Base-by-base conservation (phyloP, 1,140 invertebrate species). In the Drosophila oshimai region DNA sequence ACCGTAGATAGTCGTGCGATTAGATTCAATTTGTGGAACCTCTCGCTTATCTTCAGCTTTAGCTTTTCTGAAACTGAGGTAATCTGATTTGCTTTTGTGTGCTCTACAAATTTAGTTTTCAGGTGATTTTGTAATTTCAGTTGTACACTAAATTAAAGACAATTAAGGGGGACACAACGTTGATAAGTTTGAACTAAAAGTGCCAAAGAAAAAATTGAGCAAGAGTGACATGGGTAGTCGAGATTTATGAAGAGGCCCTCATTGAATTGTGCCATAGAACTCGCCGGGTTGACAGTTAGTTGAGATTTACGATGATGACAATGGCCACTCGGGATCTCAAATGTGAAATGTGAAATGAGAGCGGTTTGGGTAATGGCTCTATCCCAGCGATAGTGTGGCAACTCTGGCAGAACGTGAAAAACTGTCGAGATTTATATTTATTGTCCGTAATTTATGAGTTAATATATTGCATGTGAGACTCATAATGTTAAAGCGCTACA, bases 231-330 rank as follows among this genome's bases (percentile, higher is more conserved):
- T 36, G 10, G 22, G 47, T 31, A 20, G 54, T 41, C 33, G 65
- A 84, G 79, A 87, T 86, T 86, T 86, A 86, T 86, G 76, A 73
- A 87, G 61, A 87, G 57, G 39, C 81, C 76, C 76, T 87, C 50
- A 65, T 80, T 74, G 53, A 81, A 88, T 86, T 81, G 83, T 81
- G 81, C 76, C 81, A 80, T 86, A 81, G 62, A 87, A 70, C 64
- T 51, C 53, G 31, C 68, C 18, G 26, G 33, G 39, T 46, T 86
- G 83, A 87, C 73, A 87, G 54, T 81, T 74, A 42, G 83, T 86
- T 86, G 81, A 87, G 81, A 86, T 86, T 87, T 86, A 86, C 73
- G 69, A 87, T 67, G 69, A 61, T 51, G 57, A 33, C 33, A 44
- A 47, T 45, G 62, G 26, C 15, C 20, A 37, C 31, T 67, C 62